These are phyloP conservation scores for Pteronura brasiliensis DNA, from an alignment of 2,113 vertebrate species.

Conservation along the genomic window DNA sequence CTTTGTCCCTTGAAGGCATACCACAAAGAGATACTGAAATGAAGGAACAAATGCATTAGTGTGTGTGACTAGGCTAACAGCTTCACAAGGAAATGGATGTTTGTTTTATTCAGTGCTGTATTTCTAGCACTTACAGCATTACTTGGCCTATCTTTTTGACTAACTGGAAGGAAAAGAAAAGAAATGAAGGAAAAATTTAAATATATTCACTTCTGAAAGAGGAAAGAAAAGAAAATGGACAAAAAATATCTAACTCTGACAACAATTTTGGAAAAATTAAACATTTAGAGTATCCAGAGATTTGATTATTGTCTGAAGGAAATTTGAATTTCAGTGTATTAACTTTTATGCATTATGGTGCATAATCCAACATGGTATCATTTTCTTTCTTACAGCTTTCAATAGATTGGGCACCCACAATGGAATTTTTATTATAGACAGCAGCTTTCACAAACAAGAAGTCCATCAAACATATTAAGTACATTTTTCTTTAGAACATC, in stretches of 20 bases:
- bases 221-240: neutral
- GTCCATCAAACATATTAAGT: neutral
- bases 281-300: neutral
- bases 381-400: neutral
- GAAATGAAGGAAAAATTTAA: neutral
- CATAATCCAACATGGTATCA: neutral
- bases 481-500: neutral
- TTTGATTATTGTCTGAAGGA: conserved; percentile 19
- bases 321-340: neutral
- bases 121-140: neutral
- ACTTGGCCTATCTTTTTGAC: neutral
- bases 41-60: neutral
- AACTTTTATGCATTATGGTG: neutral
- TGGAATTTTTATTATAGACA: neutral
- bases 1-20: neutral
- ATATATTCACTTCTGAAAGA: neutral
- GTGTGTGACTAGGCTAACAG: neutral
- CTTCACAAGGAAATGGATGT: neutral
- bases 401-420: neutral
- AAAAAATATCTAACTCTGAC: neutral
- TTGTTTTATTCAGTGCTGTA: neutral
- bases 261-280: neutral
- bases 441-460: neutral
- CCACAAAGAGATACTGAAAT: neutral
- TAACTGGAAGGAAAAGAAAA: neutral